These are phyloP conservation scores for Diprion similis DNA, from an alignment of 1,140 invertebrate species.

Conservation along the genomic window DNA sequence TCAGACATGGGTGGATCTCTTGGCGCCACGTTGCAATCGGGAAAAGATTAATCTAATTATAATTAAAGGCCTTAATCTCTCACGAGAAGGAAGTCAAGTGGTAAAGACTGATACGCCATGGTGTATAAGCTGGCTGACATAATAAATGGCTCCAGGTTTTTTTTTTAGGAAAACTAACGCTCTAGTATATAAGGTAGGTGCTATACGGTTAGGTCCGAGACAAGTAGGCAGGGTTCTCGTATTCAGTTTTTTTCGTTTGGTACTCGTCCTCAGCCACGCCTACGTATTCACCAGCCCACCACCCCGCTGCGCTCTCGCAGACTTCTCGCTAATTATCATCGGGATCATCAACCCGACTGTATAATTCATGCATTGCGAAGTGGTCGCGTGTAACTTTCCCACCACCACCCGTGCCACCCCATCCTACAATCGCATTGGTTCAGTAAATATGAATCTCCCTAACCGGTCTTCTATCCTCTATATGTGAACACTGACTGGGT, in stretches of 20 bases:
- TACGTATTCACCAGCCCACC: background rate
- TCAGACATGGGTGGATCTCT: too few relatives aligned
- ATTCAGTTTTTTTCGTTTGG: background rate
- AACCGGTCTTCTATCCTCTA: background rate
- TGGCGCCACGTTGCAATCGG: too few relatives aligned
- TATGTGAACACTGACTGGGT: background rate
- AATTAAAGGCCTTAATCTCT: too few relatives aligned
- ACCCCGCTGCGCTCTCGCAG: background rate
- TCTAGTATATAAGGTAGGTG: too few relatives aligned
- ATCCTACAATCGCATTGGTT: background rate
- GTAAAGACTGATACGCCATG: too few relatives aligned
- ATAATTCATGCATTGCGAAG: conserved; percentile 7
- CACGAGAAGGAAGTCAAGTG: too few relatives aligned
- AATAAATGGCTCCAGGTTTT: too few relatives aligned
- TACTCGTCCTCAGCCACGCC: background rate
- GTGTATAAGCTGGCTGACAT: too few relatives aligned
- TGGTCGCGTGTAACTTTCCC: background rate
- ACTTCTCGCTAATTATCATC: conserved; percentile 7
- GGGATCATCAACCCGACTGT: conserved; percentile 6
- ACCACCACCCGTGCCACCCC: background rate
- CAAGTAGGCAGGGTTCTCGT: too few relatives aligned
- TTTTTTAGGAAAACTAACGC: too few relatives aligned
- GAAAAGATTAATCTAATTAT: too few relatives aligned
- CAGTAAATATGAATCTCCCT: conserved; percentile 1
- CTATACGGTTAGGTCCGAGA: too few relatives aligned